phyloP scores from a whole-genome alignment of 1,140 invertebrate genomes.

The Aphaenogaster rudis region DNA sequence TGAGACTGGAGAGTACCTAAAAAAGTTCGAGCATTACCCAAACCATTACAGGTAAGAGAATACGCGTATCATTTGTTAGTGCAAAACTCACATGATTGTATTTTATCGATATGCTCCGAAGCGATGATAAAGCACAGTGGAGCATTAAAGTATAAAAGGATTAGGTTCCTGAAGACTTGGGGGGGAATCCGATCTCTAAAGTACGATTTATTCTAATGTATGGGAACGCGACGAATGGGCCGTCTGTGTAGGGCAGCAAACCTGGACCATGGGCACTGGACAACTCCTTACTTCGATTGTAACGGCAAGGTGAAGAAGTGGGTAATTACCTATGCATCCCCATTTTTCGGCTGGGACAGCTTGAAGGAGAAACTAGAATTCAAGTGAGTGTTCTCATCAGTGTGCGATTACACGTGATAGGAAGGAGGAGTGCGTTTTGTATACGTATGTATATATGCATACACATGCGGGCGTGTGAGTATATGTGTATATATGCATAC shows the following conservation, averaged over 20 bases:
- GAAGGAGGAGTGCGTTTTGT: not conserved
- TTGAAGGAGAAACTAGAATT: constrained; percentile 96
- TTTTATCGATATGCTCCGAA: constrained; percentile 18
- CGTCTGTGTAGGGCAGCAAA: constrained; percentile 90
- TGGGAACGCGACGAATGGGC: constrained; percentile 66
- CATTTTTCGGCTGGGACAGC: constrained; percentile 99
- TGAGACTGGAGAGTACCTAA: constrained; percentile 93
- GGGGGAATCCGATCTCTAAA: constrained; percentile 64
- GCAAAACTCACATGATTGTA: constrained; percentile 12
- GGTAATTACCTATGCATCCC: constrained; percentile 97
- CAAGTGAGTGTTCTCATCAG: constrained; percentile 91
- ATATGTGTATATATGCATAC: not conserved
- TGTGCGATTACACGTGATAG: constrained; percentile 3
- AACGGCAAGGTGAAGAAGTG: constrained; percentile 96
- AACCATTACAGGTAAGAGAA: constrained; percentile 91
- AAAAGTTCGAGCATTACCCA: constrained; percentile 96
- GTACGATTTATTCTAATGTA: constrained; percentile 84
- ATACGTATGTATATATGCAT: not conserved
- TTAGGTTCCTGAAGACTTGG: constrained; percentile 5
- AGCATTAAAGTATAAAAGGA: constrained; percentile 52
- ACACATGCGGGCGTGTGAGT: not conserved
- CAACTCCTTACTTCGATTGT: constrained; percentile 97
- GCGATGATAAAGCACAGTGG: not conserved
- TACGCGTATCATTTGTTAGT: not conserved
- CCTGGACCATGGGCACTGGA: constrained; percentile 97